Conservation (phyloP, 2,888 invertebrate genomes). For the Tachina grossa region DNA sequence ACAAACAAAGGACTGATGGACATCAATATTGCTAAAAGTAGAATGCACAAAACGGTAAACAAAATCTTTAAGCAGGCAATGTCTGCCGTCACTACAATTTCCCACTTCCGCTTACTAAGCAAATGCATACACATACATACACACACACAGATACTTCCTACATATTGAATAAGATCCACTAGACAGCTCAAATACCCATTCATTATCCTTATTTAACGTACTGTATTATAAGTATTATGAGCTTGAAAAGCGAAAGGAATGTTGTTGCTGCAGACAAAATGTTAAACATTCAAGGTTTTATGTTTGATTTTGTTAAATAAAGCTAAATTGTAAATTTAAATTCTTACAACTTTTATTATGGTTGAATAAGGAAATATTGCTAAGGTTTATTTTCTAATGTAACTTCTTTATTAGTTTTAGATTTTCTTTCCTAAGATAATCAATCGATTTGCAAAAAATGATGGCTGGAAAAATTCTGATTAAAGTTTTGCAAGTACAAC, state of each 20-base stretch:
- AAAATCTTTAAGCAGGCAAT: constrained; percentile 12
- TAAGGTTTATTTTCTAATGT: neutral
- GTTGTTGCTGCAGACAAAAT: constrained; percentile 14
- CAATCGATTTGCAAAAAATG: neutral
- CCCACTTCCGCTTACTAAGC: constrained; percentile 45
- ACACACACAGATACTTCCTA: too few species aligned
- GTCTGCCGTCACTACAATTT: constrained; percentile 28
- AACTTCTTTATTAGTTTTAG: neutral
- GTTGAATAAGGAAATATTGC: constrained; percentile 9
- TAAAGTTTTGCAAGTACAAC: neutral
- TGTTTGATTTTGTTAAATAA: constrained; percentile 7
- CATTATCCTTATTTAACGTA: constrained; percentile 29
- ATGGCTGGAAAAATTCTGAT: neutral
- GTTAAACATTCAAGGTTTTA: constrained; percentile 26
- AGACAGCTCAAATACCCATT: neutral
- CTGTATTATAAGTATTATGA: constrained; percentile 5
- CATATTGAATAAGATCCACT: neutral
- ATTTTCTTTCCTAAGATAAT: neutral
- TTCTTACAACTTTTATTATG: constrained; percentile 24
- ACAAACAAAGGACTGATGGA: constrained; percentile 42
- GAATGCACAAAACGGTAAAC: neutral
- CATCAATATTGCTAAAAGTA: constrained; percentile 50
- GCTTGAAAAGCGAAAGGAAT: constrained; percentile 15
- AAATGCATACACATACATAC: neutral
- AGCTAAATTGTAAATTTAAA: constrained; percentile 10